phyloP scores from a whole-genome alignment of 2,888 invertebrate genomes.

The Subacronicta megacephala region DNA sequence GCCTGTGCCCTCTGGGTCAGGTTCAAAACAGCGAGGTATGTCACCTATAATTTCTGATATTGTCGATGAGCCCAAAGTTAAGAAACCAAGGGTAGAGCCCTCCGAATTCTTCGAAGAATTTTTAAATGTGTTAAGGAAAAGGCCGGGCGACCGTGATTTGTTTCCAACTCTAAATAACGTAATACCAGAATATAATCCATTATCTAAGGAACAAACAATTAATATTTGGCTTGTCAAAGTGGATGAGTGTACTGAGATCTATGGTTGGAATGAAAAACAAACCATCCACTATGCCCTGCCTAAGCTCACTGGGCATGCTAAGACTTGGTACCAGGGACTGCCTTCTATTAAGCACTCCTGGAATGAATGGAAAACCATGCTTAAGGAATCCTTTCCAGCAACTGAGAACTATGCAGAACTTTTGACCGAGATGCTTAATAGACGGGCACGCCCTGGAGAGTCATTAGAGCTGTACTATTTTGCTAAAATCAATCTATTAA shows the following conservation, averaged over 20 bases:
- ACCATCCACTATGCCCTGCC: slow-evolving; percentile 28
- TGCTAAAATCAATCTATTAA: slow-evolving; percentile 5
- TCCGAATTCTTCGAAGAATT: slow-evolving; percentile 11
- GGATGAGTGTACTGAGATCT: slow-evolving; percentile 8
- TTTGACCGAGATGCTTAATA: slow-evolving; percentile 12
- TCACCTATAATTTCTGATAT: not conserved
- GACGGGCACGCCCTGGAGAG: slow-evolving; percentile 7
- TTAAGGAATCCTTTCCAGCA: slow-evolving; percentile 7
- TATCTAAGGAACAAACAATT: slow-evolving; percentile 14
- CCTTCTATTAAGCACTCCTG: slow-evolving; percentile 20
- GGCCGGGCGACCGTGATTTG: slow-evolving; percentile 2
- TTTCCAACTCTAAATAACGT: slow-evolving; percentile 8
- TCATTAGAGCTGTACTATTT: slow-evolving; percentile 12
- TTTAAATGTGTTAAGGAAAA: slow-evolving; percentile 5
- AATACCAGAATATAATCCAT: slow-evolving; percentile 13
- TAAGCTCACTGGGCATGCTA: slow-evolving; percentile 42
- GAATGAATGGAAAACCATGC: slow-evolving; percentile 6
- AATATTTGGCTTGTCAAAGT: slow-evolving; percentile 16
- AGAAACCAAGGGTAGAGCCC: slow-evolving; percentile 1
- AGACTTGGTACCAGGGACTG: slow-evolving; percentile 50
- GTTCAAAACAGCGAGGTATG: not conserved
- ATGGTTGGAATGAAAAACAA: slow-evolving; percentile 10
- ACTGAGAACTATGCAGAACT: too few relatives aligned
- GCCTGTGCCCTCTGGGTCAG: not conserved
- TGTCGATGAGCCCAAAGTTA: not conserved